Evolutionary conservation across 2,888 invertebrate genomes (phyloP).

Genomic region (Tetropium fuscum): DNA sequence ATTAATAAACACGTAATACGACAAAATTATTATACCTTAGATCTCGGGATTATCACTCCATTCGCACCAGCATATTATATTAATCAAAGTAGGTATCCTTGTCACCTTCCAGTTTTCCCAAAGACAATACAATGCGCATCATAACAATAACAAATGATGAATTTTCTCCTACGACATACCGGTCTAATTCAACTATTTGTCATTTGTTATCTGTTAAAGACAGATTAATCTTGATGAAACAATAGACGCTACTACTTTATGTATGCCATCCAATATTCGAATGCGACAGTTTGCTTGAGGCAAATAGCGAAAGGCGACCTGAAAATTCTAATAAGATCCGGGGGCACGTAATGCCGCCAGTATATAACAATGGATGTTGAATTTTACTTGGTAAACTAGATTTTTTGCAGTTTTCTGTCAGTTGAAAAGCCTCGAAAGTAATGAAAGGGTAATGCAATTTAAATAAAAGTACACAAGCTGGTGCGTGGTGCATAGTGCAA

Average conservation of each 20-base stretch:
- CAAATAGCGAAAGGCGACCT: slow-evolving; percentile 3
- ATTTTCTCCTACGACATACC: slow-evolving; percentile 38
- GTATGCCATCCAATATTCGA: slow-evolving; percentile 9
- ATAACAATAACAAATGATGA: slow-evolving; percentile 46
- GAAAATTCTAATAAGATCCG: slow-evolving; percentile 8
- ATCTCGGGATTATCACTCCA: slow-evolving; percentile 13
- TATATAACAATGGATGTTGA: too few species aligned
- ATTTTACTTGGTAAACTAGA: too few species aligned
- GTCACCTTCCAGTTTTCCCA: slow-evolving; percentile 29
- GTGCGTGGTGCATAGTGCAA: too few species aligned
- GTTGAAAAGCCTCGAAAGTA: too few species aligned
- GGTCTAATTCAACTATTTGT: slow-evolving; percentile 47
- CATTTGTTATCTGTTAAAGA: slow-evolving; percentile 54
- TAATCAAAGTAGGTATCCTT: slow-evolving; percentile 26
- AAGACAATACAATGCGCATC: slow-evolving; percentile 35
- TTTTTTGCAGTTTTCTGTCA: too few species aligned
- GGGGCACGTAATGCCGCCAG: too few species aligned
- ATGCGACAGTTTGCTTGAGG: slow-evolving; percentile 7
- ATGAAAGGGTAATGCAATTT: too few species aligned
- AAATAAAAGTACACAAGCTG: too few species aligned
- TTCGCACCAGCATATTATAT: slow-evolving; percentile 16
- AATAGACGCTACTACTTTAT: slow-evolving; percentile 36
- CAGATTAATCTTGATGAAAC: slow-evolving; percentile 53
- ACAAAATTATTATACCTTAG: neutral
- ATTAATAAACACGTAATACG: slow-evolving; percentile 5